A percentile compares a stretch with the other conserved stretches of the same genome.
These are phyloP conservation scores for Drosophila paramelanica DNA, from an alignment of 2,888 invertebrate species.

Conservation along the genomic window DNA sequence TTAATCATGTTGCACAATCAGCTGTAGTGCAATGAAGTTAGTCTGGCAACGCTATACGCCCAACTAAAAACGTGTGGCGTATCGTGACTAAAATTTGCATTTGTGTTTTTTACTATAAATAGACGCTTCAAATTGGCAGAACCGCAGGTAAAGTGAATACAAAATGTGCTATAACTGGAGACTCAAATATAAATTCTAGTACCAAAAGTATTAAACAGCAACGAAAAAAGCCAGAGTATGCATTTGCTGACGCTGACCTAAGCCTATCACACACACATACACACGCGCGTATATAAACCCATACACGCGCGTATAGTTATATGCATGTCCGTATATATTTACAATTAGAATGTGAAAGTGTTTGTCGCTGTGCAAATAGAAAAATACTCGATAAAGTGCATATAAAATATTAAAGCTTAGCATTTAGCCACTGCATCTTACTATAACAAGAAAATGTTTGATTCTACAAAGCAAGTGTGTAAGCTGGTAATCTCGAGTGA, in stretches of 20 bases:
- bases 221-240: constrained; percentile 14
- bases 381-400: constrained; percentile 28
- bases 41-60: constrained; percentile 61
- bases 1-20: constrained; percentile 48
- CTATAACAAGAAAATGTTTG: not conserved
- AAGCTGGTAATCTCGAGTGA: constrained; percentile 28
- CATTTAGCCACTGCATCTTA: not conserved
- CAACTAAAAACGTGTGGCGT: constrained; percentile 70
- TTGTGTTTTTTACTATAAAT: constrained; percentile 60
- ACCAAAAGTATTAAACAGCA: not conserved
- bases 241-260: constrained; percentile 67
- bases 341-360: constrained; percentile 73
- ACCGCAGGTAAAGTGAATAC: constrained; percentile 55
- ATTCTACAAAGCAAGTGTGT: not conserved
- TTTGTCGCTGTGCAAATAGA: constrained; percentile 62
- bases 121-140: constrained; percentile 40
- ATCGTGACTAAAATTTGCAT: constrained; percentile 67
- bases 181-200: not conserved
- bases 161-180: not conserved
- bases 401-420: constrained; percentile 5
- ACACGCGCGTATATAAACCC: constrained; percentile 10
- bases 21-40: constrained; percentile 45
- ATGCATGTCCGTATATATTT: constrained; percentile 37
- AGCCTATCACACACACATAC: constrained; percentile 48
- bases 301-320: constrained; percentile 16